phyloP scores from a whole-genome alignment of 1,140 invertebrate species.

The Plodia interpunctella region DNA sequence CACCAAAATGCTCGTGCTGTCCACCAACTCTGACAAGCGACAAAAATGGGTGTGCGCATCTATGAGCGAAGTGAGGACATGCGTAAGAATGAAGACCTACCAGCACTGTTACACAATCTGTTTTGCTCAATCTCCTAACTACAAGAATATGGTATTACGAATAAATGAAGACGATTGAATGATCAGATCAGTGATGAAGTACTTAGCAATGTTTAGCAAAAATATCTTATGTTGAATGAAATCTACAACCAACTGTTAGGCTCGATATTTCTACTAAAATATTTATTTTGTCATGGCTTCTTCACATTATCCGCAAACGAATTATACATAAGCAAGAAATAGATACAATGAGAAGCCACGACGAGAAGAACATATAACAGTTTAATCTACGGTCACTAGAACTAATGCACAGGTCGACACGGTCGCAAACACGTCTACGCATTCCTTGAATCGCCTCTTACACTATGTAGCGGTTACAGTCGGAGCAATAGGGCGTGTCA shows the following conservation, averaged over 20 bases:
- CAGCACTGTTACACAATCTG: constrained; percentile 10
- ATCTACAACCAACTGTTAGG: background rate
- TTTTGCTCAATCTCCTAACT: constrained; percentile 29
- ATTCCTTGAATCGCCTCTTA: constrained; percentile 77
- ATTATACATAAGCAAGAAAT: background rate
- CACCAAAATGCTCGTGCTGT: constrained; percentile 39
- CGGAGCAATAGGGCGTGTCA: constrained; percentile 82
- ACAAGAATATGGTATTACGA: constrained; percentile 21
- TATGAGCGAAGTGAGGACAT: constrained; percentile 39
- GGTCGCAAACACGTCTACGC: constrained; percentile 75
- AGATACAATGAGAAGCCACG: background rate
- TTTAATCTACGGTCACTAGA: constrained; percentile 33
- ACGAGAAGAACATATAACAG: constrained; percentile 11
- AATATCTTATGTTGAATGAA: constrained; percentile 20
- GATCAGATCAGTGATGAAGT: constrained; percentile 16
- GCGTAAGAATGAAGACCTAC: constrained; percentile 31
- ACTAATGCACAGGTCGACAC: constrained; percentile 61
- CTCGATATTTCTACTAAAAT: constrained; percentile 3
- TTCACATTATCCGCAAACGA: background rate
- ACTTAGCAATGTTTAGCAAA: constrained; percentile 15
- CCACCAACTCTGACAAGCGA: constrained; percentile 31
- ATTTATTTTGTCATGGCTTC: constrained; percentile 20
- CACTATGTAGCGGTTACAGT: constrained; percentile 86
- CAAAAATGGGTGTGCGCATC: constrained; percentile 33
- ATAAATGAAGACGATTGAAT: constrained; percentile 29